A percentile compares a stretch with the other conserved stretches of the same genome.
Conservation (phyloP, 2,113 vertebrate genomes). For the Aptenodytes forsteri region DNA sequence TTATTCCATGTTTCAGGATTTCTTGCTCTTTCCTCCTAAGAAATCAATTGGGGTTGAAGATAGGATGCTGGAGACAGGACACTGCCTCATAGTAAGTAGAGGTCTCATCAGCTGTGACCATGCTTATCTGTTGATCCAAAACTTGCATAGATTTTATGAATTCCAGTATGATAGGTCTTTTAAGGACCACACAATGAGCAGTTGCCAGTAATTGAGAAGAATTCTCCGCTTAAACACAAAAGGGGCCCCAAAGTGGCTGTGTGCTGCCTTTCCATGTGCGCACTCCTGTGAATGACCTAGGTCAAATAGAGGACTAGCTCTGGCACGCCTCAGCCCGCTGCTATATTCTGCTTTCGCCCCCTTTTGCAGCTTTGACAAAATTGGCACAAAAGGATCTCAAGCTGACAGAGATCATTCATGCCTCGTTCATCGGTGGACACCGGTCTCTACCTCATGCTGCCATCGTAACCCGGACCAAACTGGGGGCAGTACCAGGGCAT, state of each 20-base stretch:
- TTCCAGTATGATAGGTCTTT: neutral
- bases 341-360: neutral
- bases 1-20: neutral
- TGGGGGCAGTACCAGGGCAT: neutral
- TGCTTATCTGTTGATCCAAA: neutral
- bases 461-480: fast-evolving
- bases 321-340: neutral
- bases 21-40: neutral
- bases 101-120: neutral
- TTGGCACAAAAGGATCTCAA: neutral
- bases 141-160: neutral
- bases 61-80: neutral
- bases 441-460: fast-evolving
- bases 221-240: neutral
- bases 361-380: neutral
- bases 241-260: neutral
- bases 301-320: neutral
- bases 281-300: neutral
- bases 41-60: neutral
- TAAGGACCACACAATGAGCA: neutral
- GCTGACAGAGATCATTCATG: neutral
- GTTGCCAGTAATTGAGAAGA: neutral
- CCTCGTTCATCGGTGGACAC: fast-evolving
- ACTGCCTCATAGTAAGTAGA: neutral
- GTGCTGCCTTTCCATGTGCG: neutral